Evolutionary conservation across 2,888 invertebrate genomes (phyloP).

Genomic region (Pseudococcus viburni): DNA sequence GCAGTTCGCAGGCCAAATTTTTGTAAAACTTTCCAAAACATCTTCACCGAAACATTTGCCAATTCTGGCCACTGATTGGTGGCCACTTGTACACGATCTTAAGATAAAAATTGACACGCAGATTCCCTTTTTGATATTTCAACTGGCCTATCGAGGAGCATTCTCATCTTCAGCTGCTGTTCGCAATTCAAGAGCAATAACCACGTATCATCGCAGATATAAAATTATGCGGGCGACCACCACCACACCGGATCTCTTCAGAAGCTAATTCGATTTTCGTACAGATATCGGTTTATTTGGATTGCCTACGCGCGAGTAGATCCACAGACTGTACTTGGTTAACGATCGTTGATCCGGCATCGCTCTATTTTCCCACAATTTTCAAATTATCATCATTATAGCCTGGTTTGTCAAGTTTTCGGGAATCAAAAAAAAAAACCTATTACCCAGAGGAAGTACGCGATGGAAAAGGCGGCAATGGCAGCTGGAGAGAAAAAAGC

Average conservation of each 20-base stretch:
- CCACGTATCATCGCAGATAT: background rate
- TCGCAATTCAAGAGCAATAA: background rate
- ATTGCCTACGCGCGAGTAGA: background rate
- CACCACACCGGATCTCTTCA: background rate
- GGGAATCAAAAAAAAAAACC: background rate
- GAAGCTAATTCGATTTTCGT: background rate
- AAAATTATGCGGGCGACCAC: background rate
- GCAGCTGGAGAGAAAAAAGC: background rate
- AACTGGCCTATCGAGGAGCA: background rate
- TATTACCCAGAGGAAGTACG: background rate
- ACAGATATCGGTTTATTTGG: background rate
- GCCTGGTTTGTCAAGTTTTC: slow-evolving; percentile 12
- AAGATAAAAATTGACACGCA: no score
- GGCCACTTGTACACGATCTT: no score
- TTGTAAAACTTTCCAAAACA: no score
- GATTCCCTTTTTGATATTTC: background rate
- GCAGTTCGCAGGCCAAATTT: no score
- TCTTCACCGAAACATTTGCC: no score
- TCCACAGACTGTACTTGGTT: background rate
- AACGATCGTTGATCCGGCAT: slow-evolving; percentile 3
- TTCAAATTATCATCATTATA: background rate
- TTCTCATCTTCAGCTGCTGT: background rate
- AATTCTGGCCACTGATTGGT: no score
- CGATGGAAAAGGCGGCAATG: background rate
- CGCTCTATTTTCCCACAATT: slow-evolving; percentile 2